A percentile compares a stretch with the other conserved stretches of the same genome.
These are phyloP conservation scores for Callipepla squamata DNA, from an alignment of 2,113 vertebrate species.

Conservation along the genomic window DNA sequence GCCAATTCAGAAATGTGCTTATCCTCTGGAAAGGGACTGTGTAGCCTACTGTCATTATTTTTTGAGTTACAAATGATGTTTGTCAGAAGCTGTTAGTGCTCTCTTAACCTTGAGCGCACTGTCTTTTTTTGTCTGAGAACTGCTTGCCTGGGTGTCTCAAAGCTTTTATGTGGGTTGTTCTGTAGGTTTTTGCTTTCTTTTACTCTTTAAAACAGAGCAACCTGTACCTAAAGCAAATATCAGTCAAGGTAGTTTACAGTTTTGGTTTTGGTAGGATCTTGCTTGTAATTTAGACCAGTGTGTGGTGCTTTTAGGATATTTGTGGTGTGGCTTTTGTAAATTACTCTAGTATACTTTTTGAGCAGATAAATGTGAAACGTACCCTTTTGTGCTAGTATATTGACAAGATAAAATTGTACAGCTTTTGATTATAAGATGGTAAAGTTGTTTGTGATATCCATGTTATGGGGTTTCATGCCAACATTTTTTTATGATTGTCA, in stretches of 20 bases:
- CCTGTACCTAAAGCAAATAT: background rate
- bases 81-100: background rate
- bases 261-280: background rate
- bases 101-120: background rate
- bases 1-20: slow-evolving; percentile 2
- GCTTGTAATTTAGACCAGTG: background rate
- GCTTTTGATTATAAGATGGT: background rate
- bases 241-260: background rate
- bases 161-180: background rate
- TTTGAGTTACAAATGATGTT: background rate
- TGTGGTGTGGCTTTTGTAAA: background rate
- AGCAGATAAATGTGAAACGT: background rate
- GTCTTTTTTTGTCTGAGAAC: background rate
- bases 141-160: background rate
- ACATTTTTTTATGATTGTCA: background rate
- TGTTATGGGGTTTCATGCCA: background rate
- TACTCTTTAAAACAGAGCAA: slow-evolving; percentile 8
- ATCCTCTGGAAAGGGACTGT: background rate
- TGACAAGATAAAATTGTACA: background rate
- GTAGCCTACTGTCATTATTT: background rate
- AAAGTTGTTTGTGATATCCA: background rate
- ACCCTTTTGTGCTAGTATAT: background rate
- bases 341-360: background rate
- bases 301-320: background rate
- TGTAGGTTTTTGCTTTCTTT: slow-evolving; percentile 2